Evolutionary conservation across 2,113 vertebrate species (phyloP).

Genomic region (Vimba vimba): DNA sequence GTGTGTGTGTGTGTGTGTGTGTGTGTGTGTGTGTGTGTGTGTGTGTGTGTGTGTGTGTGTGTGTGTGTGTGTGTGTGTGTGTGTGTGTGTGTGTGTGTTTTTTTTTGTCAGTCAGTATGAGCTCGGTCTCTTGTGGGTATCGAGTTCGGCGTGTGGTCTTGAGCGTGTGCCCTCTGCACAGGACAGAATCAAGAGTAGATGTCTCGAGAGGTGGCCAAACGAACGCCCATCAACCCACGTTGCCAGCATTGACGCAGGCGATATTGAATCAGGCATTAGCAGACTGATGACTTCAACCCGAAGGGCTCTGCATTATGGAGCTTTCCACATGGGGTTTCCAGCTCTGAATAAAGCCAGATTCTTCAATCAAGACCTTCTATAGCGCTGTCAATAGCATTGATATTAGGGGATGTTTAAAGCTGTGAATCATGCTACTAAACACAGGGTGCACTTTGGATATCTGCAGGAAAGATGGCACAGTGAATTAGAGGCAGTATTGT

Average conservation of each 20-base stretch:
- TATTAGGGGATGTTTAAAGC: slow-evolving; percentile 44
- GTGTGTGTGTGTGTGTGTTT: not conserved
- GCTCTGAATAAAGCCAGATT: slow-evolving; percentile 9
- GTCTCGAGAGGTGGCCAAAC: slow-evolving; percentile 24
- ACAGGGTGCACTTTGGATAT: slow-evolving; percentile 24
- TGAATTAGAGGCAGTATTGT: slow-evolving; percentile 15
- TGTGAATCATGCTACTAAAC: slow-evolving; percentile 28
- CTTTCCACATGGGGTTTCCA: slow-evolving; percentile 30
- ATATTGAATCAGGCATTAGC: slow-evolving; percentile 54
- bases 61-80: not conserved
- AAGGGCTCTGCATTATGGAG: slow-evolving; percentile 4
- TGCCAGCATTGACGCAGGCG: slow-evolving; percentile 40
- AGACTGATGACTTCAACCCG: slow-evolving; percentile 32
- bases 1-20: too few species aligned
- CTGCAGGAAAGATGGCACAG: slow-evolving; percentile 17
- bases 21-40: too few species aligned
- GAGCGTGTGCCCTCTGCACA: slow-evolving; percentile 12
- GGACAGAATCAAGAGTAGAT: slow-evolving; percentile 40
- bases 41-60: too few species aligned
- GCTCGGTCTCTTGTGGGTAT: slow-evolving; percentile 1
- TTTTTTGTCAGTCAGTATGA: not conserved
- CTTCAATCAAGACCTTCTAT: slow-evolving; percentile 25
- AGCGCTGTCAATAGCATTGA: slow-evolving; percentile 28
- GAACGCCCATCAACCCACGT: slow-evolving; percentile 30
- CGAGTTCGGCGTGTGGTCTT: not conserved